Evolutionary conservation across 37 sponge, comb jelly and placozoan species (phyloP).

Genomic region (Ianthella basta): DNA sequence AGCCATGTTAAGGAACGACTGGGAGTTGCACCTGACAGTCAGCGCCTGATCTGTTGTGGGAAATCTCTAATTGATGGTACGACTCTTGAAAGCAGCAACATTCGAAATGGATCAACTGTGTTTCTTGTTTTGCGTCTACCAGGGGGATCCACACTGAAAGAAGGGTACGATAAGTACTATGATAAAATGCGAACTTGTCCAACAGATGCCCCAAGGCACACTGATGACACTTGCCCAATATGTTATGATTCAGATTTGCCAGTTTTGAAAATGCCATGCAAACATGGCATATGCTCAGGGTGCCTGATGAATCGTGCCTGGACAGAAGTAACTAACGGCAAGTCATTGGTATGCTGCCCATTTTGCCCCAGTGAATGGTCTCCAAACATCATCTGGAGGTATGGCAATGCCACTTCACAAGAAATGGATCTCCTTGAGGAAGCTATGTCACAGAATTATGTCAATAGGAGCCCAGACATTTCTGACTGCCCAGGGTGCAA

Average conservation of each 20-base stretch:
- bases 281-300: background rate
- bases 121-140: constrained; percentile 51
- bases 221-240: constrained; percentile 31
- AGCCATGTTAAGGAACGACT: constrained; percentile 10
- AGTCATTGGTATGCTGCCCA: constrained; percentile 12
- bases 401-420: constrained; percentile 16
- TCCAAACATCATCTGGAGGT: constrained; percentile 15
- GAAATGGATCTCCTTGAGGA: constrained; percentile 22
- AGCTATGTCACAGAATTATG: constrained; percentile 25
- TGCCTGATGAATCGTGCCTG: constrained; percentile 20
- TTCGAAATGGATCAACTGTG: constrained; percentile 25
- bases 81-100: constrained; percentile 28
- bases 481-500: constrained; percentile 47
- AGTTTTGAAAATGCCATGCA: constrained; percentile 18
- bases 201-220: background rate
- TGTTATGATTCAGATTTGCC: background rate
- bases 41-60: constrained; percentile 42
- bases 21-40: constrained; percentile 24
- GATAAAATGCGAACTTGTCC: background rate
- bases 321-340: constrained; percentile 19
- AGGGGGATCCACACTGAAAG: constrained; percentile 19
- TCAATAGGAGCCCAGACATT: constrained; percentile 20
- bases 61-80: constrained; percentile 31
- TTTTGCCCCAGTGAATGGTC: constrained; percentile 34
- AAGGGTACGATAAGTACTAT: background rate